phyloP scores from a whole-genome alignment of 1,140 invertebrate species.

The Metopolophium dirhodum region DNA sequence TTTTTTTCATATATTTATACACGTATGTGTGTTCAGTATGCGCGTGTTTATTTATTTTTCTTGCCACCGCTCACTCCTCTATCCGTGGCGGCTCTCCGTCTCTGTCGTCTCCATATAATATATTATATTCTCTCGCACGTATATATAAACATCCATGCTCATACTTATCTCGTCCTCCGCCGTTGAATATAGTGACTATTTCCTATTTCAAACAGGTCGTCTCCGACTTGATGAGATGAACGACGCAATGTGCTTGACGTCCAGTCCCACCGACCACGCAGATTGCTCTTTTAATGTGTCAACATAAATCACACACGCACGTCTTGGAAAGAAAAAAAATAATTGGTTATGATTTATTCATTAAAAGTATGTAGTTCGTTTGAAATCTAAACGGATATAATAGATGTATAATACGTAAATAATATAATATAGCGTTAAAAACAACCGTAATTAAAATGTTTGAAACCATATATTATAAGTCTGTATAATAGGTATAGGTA shows the following conservation, averaged over 20 bases:
- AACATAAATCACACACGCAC: not conserved
- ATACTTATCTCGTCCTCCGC: not conserved
- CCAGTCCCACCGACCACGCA: not conserved
- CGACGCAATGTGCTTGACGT: not conserved
- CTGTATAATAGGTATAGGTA: not conserved
- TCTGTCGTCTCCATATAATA: not conserved
- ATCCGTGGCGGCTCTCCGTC: not conserved
- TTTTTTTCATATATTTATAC: not conserved
- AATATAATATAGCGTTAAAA: not conserved
- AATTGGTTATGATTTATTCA: not conserved
- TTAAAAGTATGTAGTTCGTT: not conserved
- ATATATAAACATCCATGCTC: not conserved
- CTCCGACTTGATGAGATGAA: not conserved
- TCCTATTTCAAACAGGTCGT: constrained; percentile 2
- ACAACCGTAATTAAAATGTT: not conserved
- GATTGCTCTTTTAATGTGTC: not conserved
- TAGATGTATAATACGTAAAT: not conserved
- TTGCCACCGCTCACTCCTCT: not conserved
- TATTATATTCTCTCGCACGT: not conserved
- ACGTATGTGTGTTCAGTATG: not conserved
- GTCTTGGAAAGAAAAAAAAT: not conserved
- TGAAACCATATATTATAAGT: not conserved
- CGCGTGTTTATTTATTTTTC: not conserved
- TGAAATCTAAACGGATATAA: not conserved
- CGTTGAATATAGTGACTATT: not conserved